These are phyloP conservation scores for Mythimna ferrago DNA, from an alignment of 2,888 invertebrate genomes.

Conservation along the genomic window DNA sequence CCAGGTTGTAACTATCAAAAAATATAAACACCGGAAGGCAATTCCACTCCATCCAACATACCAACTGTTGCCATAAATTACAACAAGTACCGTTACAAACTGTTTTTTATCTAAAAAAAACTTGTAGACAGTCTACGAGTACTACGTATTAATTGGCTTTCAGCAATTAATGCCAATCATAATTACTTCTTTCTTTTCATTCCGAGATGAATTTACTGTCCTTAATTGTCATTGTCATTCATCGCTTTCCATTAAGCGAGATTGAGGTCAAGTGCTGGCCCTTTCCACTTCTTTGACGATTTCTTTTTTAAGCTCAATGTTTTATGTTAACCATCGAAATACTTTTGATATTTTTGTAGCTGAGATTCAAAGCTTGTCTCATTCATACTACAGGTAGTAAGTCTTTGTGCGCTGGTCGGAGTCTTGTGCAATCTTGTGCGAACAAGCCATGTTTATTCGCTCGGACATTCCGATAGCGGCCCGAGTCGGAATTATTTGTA, in stretches of 20 bases:
- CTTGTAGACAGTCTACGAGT: too few species aligned
- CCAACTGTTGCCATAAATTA: too few species aligned
- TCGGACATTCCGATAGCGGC: constrained; percentile 56
- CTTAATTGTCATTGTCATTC: neutral
- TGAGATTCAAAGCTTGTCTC: neutral
- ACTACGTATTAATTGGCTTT: neutral
- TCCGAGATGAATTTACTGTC: neutral
- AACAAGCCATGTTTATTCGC: constrained; percentile 63
- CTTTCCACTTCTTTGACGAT: neutral
- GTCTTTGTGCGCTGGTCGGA: constrained; percentile 38
- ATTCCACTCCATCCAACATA: too few species aligned
- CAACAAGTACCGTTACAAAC: too few species aligned
- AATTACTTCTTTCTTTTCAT: neutral
- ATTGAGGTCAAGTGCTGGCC: neutral
- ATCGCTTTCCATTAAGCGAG: neutral
- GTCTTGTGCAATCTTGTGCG: constrained; percentile 61
- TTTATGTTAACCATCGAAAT: neutral
- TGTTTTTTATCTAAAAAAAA: too few species aligned
- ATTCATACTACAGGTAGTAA: constrained; percentile 28
- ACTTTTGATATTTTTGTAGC: neutral
- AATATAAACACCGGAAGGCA: too few species aligned
- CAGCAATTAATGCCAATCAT: neutral
- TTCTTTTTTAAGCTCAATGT: neutral
- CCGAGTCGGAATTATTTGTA: constrained; percentile 54
- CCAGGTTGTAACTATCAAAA: too few species aligned